These are phyloP conservation scores for Gisinianus flammeolus DNA, from an alignment of 2,888 invertebrate species.

Conservation along the genomic window DNA sequence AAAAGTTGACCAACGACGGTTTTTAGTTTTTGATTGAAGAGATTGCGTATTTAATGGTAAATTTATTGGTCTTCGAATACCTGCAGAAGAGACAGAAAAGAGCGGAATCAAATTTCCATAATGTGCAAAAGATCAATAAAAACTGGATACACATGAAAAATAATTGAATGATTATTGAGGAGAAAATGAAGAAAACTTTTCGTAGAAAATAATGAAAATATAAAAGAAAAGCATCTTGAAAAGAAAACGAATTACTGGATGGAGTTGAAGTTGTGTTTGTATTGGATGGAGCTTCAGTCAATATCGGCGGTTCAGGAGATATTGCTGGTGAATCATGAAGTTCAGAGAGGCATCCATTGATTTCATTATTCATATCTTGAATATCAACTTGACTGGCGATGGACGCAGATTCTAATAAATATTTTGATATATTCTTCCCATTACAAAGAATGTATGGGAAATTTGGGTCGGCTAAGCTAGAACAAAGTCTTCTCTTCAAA, in stretches of 20 bases:
- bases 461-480: slow-evolving; percentile 72
- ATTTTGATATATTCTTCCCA: slow-evolving; percentile 75
- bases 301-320: background rate
- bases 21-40: slow-evolving; percentile 24
- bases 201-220: too few species aligned
- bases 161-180: background rate
- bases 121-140: background rate
- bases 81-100: background rate
- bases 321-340: background rate
- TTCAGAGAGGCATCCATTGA: slow-evolving; percentile 15
- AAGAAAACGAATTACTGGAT: slow-evolving; percentile 2
- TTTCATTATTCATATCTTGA: slow-evolving; percentile 14
- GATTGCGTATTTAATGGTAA: slow-evolving; percentile 39
- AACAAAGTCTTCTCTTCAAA: slow-evolving; percentile 34
- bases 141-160: background rate
- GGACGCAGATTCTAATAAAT: slow-evolving; percentile 67
- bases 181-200: too few species aligned
- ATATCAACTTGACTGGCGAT: slow-evolving; percentile 39
- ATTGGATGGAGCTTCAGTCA: background rate
- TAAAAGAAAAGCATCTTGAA: too few species aligned
- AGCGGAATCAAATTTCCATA: background rate
- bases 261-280: slow-evolving; percentile 6
- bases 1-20: slow-evolving; percentile 50
- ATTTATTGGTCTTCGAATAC: slow-evolving; percentile 48
- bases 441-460: slow-evolving; percentile 78